Evolutionary conservation across 2,797 vertebrate species (phyloP).

Genomic region (Girardinus metallicus): DNA sequence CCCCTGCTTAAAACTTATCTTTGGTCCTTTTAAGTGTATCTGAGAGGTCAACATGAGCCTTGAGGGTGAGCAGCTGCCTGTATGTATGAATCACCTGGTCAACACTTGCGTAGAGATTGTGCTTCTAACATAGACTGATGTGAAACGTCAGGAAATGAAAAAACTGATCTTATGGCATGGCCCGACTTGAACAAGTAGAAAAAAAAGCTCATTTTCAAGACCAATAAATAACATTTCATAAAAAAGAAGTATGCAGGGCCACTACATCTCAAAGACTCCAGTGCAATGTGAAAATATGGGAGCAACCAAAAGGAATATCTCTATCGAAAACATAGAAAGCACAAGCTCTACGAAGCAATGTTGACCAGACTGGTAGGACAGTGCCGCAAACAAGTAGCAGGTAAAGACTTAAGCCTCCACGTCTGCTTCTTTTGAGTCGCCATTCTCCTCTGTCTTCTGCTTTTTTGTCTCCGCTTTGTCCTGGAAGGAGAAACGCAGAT

Average conservation of each 20-base stretch:
- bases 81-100: constrained; percentile 80
- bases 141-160: constrained; percentile 67
- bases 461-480: constrained; percentile 86
- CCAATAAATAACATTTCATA: constrained; percentile 91
- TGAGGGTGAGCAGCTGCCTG: constrained; percentile 78
- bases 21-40: constrained; percentile 87
- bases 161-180: constrained; percentile 72
- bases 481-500: constrained; percentile 51
- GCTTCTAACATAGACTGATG: constrained; percentile 77
- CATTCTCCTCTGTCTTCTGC: constrained; percentile 88
- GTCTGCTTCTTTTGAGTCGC: constrained; percentile 85
- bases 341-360: constrained; percentile 85
- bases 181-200: constrained; percentile 76
- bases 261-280: constrained; percentile 84
- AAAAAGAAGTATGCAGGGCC: constrained; percentile 74
- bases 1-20: constrained; percentile 89
- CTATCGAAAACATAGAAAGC: constrained; percentile 84
- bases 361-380: constrained; percentile 82
- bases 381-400: constrained; percentile 72
- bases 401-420: constrained; percentile 78
- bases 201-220: constrained; percentile 79
- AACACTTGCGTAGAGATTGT: constrained; percentile 82
- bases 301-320: constrained; percentile 74
- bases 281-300: constrained; percentile 83
- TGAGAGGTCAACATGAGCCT: constrained; percentile 85